Conservation (phyloP, 2,888 invertebrate species). For the Amblyteles armatorius region DNA sequence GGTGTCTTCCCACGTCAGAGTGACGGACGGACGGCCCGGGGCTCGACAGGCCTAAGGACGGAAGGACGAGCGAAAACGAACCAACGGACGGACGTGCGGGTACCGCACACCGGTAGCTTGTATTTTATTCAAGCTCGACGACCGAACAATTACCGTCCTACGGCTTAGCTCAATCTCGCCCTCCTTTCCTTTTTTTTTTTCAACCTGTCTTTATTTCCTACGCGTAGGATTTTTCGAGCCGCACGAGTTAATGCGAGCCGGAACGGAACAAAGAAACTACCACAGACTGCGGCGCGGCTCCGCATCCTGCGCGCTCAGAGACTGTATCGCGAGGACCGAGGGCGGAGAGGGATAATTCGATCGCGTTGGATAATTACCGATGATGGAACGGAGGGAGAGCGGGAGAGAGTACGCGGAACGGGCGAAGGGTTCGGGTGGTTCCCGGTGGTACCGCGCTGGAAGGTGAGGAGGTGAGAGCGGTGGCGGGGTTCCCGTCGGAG, state of each 20-base stretch:
- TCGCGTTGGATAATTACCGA: conserved; percentile 66
- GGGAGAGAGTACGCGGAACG: conserved; percentile 24
- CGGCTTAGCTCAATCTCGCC: conserved; percentile 53
- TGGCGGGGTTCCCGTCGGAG: conserved; percentile 26
- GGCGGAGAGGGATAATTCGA: conserved; percentile 45
- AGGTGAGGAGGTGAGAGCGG: neutral
- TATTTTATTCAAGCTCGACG: conserved; percentile 84
- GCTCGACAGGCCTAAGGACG: conserved; percentile 78
- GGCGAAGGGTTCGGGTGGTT: conserved; percentile 18
- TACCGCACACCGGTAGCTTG: conserved; percentile 79
- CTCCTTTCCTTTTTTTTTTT: neutral
- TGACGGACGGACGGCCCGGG: conserved; percentile 82
- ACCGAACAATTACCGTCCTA: conserved; percentile 83
- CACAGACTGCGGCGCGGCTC: neutral
- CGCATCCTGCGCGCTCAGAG: conserved; percentile 64
- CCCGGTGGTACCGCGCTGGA: neutral
- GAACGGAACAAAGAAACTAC: conserved; percentile 68
- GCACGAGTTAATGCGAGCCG: conserved; percentile 57
- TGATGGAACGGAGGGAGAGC: conserved; percentile 47
- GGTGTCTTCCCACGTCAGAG: conserved; percentile 85
- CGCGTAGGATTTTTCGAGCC: conserved; percentile 36
- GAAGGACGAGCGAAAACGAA: conserved; percentile 78
- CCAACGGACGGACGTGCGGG: conserved; percentile 66
- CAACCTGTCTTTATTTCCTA: conserved; percentile 46
- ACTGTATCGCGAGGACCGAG: conserved; percentile 65